Conservation (phyloP, 2,113 vertebrate species). For the Channa argus region DNA sequence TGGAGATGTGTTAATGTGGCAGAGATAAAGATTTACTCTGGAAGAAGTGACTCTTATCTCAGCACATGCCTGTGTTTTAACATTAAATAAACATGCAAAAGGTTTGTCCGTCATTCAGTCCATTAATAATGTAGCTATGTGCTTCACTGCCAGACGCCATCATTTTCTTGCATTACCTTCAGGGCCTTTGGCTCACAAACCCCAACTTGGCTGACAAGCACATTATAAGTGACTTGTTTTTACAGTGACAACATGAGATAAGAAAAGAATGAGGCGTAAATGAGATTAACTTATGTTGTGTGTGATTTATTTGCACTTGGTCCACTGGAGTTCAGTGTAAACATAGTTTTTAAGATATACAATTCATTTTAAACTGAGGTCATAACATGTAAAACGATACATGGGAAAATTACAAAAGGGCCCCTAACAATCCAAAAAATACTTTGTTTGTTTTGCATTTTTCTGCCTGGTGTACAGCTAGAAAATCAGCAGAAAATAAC, state of each 20-base stretch:
- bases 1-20: neutral
- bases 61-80: constrained; percentile 1
- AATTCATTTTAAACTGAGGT: too few species aligned
- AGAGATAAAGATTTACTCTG: constrained; percentile 9
- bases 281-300: too few species aligned
- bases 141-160: constrained; percentile 29
- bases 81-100: constrained; percentile 35
- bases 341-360: too few species aligned
- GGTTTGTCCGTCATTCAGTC: constrained; percentile 30
- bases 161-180: constrained; percentile 35
- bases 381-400: too few species aligned
- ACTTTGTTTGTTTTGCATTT: too few species aligned
- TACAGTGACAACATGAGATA: constrained; percentile 4
- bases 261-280: neutral
- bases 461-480: too few species aligned
- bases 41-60: constrained; percentile 20
- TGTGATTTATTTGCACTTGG: too few species aligned
- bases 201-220: constrained; percentile 24
- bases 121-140: constrained; percentile 13
- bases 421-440: too few species aligned
- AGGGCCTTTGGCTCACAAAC: constrained; percentile 24
- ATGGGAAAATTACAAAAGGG: too few species aligned
- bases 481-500: too few species aligned
- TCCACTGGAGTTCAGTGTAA: too few species aligned
- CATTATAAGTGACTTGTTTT: constrained; percentile 31